These are phyloP conservation scores for Solen grandis DNA, from an alignment of 1,140 invertebrate genomes.

Conservation along the genomic window DNA sequence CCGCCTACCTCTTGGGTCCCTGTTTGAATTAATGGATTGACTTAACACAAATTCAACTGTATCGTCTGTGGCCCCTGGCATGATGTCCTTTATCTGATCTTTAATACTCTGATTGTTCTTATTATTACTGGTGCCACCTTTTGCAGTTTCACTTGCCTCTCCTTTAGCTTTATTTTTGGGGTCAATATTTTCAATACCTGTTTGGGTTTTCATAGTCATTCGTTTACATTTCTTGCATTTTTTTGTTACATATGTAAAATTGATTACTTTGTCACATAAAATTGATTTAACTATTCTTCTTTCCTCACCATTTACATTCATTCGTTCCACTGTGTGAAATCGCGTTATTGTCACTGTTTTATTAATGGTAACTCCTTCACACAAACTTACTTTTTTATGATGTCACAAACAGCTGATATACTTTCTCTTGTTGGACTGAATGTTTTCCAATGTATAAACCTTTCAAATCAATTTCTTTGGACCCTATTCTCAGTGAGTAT, in stretches of 20 bases:
- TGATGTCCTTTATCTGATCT: neutral
- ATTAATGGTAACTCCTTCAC: neutral
- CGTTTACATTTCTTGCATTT: neutral
- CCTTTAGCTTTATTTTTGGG: neutral
- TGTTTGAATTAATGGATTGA: neutral
- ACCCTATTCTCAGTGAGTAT: neutral
- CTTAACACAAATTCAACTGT: neutral
- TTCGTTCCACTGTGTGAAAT: neutral
- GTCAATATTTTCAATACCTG: neutral
- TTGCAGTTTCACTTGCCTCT: neutral
- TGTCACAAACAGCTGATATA: constrained; percentile 1
- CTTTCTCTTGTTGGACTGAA: neutral
- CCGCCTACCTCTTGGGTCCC: neutral
- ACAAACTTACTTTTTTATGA: neutral
- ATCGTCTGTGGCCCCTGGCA: neutral
- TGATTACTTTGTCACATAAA: neutral
- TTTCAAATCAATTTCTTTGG: neutral
- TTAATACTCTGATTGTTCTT: too few species aligned
- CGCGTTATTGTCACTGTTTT: neutral
- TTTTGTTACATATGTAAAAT: neutral
- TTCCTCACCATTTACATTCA: neutral
- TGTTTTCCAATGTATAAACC: neutral
- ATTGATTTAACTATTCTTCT: neutral
- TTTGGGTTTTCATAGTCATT: neutral
- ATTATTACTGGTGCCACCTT: too few species aligned